Base-by-base conservation (phyloP, 2,113 vertebrate species). In the Myrmecobius fasciatus region DNA sequence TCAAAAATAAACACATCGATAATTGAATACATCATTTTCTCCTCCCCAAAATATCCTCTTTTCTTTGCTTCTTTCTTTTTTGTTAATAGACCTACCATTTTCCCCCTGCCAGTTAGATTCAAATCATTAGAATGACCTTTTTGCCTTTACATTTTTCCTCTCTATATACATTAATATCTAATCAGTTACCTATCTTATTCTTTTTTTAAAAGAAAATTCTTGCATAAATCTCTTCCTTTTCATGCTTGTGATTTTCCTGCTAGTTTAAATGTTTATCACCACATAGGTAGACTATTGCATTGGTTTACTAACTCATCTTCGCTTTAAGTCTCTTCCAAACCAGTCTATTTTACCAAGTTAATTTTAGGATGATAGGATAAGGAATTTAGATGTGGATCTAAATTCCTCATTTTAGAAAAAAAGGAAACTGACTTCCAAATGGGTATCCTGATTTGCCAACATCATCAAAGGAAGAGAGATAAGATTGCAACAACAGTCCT, bases 401-500 rank as follows among this genome's bases (percentile, higher is more conserved):
- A 91, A 88, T 36, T 47, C 7, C 12, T 90, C 90, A 88, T 51
- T 96, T 95, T 94, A 92, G 54, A 11, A 83, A 93, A 91, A 20
- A 91, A 36, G 22, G 0, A 83, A 43, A 3, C 67, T 9, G 67
- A 83, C 20, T 24, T 43, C 6, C 20, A 43, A 7, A 83, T 36
- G 43, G 7, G 17, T 43, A 43, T 43, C 17, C n/a, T 92, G 8
- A 28, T 93, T 91, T 46, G 54, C 52, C 26, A 22, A 93, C 2
- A 89, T 3, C 28, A 94, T 25, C 92, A 56, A 91, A 31, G 2
- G 53, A 93, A 52, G 6, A 46, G 36, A 75, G 4, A 24, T 83
- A 67, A 67, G 56, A 36, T 67, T 36, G 11, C 3, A 67, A 67
- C 3, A 36, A 36, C 26, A 36, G 10, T 36, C 8, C 31, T 67